A percentile compares a stretch with the other conserved stretches of the same genome.
Conservation (phyloP, 2,888 invertebrate species). For the Tridacna crocea region DNA sequence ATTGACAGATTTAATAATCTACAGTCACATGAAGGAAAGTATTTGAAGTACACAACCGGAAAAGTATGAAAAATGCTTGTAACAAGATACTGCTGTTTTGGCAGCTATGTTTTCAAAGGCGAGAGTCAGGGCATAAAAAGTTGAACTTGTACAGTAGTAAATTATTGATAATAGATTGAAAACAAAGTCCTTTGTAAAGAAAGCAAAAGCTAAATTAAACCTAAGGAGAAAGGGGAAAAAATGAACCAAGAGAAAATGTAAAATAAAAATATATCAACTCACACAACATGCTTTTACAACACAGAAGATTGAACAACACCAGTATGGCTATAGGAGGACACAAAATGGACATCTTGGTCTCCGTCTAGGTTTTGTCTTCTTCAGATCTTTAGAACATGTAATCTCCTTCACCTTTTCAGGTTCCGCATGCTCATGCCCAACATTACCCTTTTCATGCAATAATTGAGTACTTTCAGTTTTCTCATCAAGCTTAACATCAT, state of each 20-base stretch:
- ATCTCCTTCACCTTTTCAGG: conserved; percentile 13
- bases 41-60: too few relatives aligned
- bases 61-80: too few relatives aligned
- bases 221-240: too few relatives aligned
- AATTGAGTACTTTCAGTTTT: conserved; percentile 13
- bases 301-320: conserved; percentile 49
- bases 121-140: too few relatives aligned
- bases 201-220: too few relatives aligned
- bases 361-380: background rate
- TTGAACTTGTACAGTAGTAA: too few relatives aligned
- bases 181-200: too few relatives aligned
- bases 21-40: too few relatives aligned
- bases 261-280: conserved; percentile 57
- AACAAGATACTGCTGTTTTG: too few relatives aligned
- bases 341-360: conserved; percentile 51
- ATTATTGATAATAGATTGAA: too few relatives aligned
- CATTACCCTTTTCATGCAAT: conserved; percentile 26
- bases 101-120: too few relatives aligned
- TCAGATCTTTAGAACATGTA: background rate
- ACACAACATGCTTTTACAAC: conserved; percentile 55
- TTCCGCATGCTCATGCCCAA: conserved; percentile 20
- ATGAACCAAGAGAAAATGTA: conserved; percentile 10
- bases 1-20: too few relatives aligned
- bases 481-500: conserved; percentile 6
- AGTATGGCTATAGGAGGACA: conserved; percentile 56